Percentiles rank a stretch among this genome's conserved stretches.
These are phyloP conservation scores for Bombus vancouverensis DNA, from an alignment of 1,140 invertebrate species.

Conservation along the genomic window DNA sequence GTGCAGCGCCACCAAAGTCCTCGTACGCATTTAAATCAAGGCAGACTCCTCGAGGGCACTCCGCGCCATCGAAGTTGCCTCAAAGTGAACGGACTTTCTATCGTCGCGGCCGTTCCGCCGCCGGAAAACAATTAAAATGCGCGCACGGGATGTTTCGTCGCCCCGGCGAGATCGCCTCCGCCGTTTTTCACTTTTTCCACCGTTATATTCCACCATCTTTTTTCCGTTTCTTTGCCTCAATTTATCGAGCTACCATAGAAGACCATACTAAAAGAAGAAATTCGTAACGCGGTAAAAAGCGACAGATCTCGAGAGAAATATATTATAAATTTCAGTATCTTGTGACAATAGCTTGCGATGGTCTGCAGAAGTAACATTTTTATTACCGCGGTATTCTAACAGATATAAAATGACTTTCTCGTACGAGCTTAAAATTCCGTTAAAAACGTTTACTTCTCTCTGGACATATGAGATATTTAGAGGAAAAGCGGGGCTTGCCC, in stretches of 20 bases:
- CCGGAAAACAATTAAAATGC: conserved; percentile 41
- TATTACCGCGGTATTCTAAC: neutral
- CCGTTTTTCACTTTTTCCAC: neutral
- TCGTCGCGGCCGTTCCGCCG: conserved; percentile 37
- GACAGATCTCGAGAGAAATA: neutral
- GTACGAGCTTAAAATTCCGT: neutral
- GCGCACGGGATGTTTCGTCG: conserved; percentile 18
- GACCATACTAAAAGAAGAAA: neutral
- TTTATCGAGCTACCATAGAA: neutral
- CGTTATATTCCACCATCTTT: neutral
- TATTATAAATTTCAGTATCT: neutral
- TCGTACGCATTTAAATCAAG: conserved; percentile 68
- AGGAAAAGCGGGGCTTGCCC: no score
- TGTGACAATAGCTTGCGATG: neutral
- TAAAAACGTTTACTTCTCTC: neutral
- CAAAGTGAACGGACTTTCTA: conserved; percentile 54
- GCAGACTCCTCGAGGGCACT: conserved; percentile 62
- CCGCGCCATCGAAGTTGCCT: conserved; percentile 54
- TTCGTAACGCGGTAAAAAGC: neutral
- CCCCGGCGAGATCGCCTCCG: neutral
- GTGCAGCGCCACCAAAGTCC: conserved; percentile 63
- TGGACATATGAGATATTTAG: no score
- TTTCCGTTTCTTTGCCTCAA: neutral
- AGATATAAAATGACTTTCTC: neutral
- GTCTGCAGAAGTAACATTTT: neutral